phyloP scores from a whole-genome alignment of 2,888 invertebrate genomes.

The Noctua comes region DNA sequence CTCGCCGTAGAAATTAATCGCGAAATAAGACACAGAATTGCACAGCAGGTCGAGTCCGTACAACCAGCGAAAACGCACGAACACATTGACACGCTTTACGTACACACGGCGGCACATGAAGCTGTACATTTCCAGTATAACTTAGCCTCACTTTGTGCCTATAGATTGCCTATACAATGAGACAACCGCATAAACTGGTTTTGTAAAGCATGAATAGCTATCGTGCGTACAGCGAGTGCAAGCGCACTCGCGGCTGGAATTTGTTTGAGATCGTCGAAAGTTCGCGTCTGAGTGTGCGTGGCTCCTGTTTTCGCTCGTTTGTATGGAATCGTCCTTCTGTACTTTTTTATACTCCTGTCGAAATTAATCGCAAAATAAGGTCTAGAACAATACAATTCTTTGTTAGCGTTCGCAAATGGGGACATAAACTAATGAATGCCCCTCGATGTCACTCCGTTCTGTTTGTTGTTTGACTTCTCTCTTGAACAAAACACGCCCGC shows the following conservation, averaged over 20 bases:
- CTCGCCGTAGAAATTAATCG: conserved; percentile 35
- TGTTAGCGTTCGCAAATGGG: conserved; percentile 37
- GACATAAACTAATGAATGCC: conserved; percentile 55
- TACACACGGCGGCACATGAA: too few relatives aligned
- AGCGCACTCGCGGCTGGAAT: neutral
- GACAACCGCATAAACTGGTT: too few relatives aligned
- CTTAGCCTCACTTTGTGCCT: too few relatives aligned
- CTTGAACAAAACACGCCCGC: conserved; percentile 34
- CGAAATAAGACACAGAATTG: neutral
- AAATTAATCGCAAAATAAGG: conserved; percentile 28
- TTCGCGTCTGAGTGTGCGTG: too few relatives aligned
- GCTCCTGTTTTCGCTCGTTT: neutral
- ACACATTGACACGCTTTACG: neutral
- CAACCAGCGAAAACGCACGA: neutral
- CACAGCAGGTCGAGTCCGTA: conserved; percentile 5
- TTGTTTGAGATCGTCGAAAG: neutral
- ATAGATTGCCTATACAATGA: too few relatives aligned
- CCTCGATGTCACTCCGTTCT: conserved; percentile 31
- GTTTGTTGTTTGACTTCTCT: conserved; percentile 38
- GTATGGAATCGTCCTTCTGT: neutral
- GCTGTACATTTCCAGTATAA: too few relatives aligned
- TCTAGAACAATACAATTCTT: conserved; percentile 32
- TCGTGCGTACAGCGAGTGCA: too few relatives aligned
- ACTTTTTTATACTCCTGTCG: neutral
- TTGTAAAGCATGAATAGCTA: too few relatives aligned